Percentiles rank a stretch among this genome's conserved stretches.
Conservation (phyloP, 23 tunicate species). For the Phallusia fumigata region DNA sequence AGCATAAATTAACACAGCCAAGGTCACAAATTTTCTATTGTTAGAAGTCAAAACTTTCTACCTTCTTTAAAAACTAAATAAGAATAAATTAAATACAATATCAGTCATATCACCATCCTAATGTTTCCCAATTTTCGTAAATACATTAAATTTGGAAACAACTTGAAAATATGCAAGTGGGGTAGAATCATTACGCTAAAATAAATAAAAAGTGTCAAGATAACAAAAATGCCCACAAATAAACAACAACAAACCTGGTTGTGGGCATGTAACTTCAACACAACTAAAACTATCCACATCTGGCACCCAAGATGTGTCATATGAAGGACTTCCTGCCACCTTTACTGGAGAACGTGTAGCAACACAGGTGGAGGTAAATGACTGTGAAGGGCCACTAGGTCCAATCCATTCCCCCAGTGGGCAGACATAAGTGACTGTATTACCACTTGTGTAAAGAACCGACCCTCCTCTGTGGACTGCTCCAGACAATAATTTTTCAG, state of each 20-base stretch:
- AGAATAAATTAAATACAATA: no score
- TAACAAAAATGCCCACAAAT: neutral
- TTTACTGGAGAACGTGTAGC: neutral
- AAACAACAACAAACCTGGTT: slow-evolving; percentile 41
- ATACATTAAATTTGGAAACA: neutral
- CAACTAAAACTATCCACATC: slow-evolving; percentile 13
- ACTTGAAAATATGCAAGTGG: no score
- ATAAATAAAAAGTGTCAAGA: no score
- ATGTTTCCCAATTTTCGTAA: no score
- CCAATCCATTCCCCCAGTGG: slow-evolving; percentile 26
- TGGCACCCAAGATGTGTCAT: slow-evolving; percentile 36
- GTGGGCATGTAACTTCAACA: slow-evolving; percentile 17
- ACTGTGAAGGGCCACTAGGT: neutral
- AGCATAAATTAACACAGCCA: no score
- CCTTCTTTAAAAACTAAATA: no score
- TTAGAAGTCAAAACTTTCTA: no score
- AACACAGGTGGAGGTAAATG: neutral
- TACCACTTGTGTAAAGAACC: slow-evolving; percentile 18
- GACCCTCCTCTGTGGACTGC: slow-evolving; percentile 5
- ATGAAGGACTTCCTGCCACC: slow-evolving; percentile 13
- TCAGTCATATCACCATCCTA: no score
- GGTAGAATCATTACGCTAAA: no score
- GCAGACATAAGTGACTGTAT: slow-evolving; percentile 39
- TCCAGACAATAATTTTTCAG: slow-evolving; percentile 14
- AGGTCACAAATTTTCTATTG: no score